Percentiles rank a stretch among this genome's conserved stretches.
Evolutionary conservation across 2,888 invertebrate species (phyloP).

Genomic region (Cephus sareptanus): DNA sequence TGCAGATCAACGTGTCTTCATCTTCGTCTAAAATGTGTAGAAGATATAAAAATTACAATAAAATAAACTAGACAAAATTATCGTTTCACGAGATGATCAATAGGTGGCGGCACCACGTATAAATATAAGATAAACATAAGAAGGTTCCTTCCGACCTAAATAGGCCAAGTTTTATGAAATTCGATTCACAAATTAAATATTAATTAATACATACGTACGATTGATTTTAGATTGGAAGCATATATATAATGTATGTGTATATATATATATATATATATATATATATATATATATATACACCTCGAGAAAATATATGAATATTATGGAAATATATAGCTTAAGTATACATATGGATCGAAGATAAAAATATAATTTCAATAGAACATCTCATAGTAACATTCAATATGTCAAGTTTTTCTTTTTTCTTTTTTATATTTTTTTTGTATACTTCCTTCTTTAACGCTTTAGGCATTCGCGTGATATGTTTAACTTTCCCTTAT

Average conservation of each 20-base stretch:
- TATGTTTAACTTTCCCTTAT: slow-evolving; percentile 40
- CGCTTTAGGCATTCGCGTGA: slow-evolving; percentile 55
- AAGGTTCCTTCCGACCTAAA: too few relatives aligned
- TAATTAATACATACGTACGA: slow-evolving; percentile 1
- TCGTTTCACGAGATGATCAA: too few relatives aligned
- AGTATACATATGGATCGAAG: slow-evolving; percentile 45
- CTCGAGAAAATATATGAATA: slow-evolving; percentile 53
- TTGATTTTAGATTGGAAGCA: not conserved
- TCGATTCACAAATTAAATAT: slow-evolving; percentile 1
- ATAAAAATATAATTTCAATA: slow-evolving; percentile 62
- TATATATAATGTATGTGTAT: slow-evolving; percentile 16
- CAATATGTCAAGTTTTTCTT: slow-evolving; percentile 14
- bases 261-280: slow-evolving; percentile 25
- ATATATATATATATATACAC: slow-evolving; percentile 27
- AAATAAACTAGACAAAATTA: too few relatives aligned
- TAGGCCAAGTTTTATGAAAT: too few relatives aligned
- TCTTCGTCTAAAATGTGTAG: too few relatives aligned
- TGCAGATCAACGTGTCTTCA: too few relatives aligned
- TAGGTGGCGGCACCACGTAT: too few relatives aligned
- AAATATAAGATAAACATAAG: too few relatives aligned
- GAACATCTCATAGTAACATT: slow-evolving; percentile 50
- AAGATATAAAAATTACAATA: too few relatives aligned
- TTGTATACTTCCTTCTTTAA: slow-evolving; percentile 44
- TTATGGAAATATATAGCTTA: slow-evolving; percentile 50
- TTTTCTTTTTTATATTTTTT: slow-evolving; percentile 13